phyloP scores from a whole-genome alignment of 2,113 vertebrate species.

The Gopherus flavomarginatus region DNA sequence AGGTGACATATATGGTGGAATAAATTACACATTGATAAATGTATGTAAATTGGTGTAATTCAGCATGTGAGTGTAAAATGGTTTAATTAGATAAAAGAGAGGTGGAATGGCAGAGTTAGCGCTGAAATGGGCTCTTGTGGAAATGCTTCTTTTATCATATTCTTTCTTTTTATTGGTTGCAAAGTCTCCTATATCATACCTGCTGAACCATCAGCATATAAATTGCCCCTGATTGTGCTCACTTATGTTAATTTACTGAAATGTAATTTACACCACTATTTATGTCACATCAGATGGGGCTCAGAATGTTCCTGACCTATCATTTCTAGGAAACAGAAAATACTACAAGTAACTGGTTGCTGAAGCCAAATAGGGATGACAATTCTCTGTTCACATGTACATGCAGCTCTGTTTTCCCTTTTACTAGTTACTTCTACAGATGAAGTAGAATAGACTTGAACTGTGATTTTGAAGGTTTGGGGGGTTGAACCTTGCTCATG shows the following conservation, averaged over 20 bases:
- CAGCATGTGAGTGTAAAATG: background rate
- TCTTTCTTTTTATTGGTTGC: background rate
- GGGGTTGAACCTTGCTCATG: background rate
- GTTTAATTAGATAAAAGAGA: background rate
- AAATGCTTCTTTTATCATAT: constrained; percentile 32
- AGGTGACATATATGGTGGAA: background rate
- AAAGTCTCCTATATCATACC: background rate
- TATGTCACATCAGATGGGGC: background rate
- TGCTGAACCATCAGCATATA: background rate
- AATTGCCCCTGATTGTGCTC: background rate
- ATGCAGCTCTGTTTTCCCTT: background rate
- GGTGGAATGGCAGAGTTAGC: constrained; percentile 28
- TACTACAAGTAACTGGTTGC: background rate
- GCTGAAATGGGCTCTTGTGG: background rate
- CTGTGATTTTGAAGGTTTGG: background rate
- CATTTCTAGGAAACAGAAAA: constrained; percentile 1
- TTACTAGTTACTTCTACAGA: background rate
- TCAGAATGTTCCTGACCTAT: background rate
- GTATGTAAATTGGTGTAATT: background rate
- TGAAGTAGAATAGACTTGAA: background rate
- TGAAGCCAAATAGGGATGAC: background rate
- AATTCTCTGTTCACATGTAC: background rate
- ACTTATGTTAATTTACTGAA: background rate
- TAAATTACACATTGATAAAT: background rate
- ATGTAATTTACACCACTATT: background rate